Percentiles rank a stretch among this genome's conserved stretches.
Conservation (phyloP, 2,888 invertebrate species). For the Melangyna quadrimaculata region DNA sequence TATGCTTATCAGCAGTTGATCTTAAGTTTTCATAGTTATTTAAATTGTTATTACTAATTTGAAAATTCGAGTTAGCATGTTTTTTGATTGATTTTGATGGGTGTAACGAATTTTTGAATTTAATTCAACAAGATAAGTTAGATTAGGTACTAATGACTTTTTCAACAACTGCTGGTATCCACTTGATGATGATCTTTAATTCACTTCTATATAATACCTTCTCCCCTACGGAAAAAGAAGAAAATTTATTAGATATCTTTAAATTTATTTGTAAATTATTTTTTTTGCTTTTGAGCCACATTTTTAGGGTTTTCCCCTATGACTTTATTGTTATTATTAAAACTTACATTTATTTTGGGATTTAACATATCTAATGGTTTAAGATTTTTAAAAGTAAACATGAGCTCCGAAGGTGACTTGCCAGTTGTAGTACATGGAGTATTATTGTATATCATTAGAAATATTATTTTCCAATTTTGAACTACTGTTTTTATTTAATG, state of each 20-base stretch:
- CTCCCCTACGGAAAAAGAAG: background rate
- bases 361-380: constrained; percentile 4
- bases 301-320: background rate
- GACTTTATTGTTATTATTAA: background rate
- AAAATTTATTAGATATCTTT: background rate
- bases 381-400: constrained; percentile 9
- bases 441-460: constrained; percentile 17
- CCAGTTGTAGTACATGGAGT: background rate
- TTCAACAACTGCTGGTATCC: constrained; percentile 18
- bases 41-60: background rate
- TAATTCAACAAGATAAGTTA: constrained; percentile 20
- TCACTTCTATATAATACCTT: constrained; percentile 9
- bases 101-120: constrained; percentile 20
- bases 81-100: constrained; percentile 16
- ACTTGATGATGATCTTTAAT: background rate
- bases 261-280: background rate
- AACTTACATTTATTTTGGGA: background rate
- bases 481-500: background rate
- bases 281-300: background rate
- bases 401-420: constrained; percentile 15
- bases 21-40: background rate
- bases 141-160: constrained; percentile 19
- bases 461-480: constrained; percentile 9
- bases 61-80: background rate
- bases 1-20: background rate